phyloP scores from a whole-genome alignment of 2,888 invertebrate species.

The Masnerella sp. region DNA sequence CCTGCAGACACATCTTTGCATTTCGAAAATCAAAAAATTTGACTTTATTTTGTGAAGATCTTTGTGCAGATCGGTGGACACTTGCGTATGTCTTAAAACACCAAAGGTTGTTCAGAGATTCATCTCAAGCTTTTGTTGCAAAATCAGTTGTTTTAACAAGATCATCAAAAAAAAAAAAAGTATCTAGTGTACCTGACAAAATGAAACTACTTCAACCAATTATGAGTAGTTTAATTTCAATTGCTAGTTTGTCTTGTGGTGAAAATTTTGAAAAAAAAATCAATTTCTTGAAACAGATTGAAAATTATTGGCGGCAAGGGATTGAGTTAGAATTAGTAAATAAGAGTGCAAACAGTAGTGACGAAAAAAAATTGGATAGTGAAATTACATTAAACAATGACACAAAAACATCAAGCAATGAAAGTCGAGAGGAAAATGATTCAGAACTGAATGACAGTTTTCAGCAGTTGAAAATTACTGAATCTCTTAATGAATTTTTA shows the following conservation, averaged over 20 bases:
- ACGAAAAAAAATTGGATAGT: neutral
- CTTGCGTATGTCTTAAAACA: neutral
- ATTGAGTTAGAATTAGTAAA: neutral
- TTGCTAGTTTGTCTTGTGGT: neutral
- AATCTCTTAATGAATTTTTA: neutral
- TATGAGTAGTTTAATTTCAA: neutral
- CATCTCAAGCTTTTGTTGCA: neutral
- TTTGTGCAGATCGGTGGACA: neutral
- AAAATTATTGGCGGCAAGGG: neutral
- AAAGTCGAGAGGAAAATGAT: neutral
- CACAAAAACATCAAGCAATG: neutral
- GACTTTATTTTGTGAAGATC: neutral
- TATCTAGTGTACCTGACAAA: constrained; percentile 1
- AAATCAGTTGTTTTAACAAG: neutral
- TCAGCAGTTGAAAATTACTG: neutral
- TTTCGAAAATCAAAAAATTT: neutral
- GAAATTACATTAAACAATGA: neutral
- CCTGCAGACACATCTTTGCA: neutral
- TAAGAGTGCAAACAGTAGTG: neutral
- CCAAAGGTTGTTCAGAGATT: neutral
- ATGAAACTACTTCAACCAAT: neutral
- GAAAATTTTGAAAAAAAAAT: constrained; percentile 4
- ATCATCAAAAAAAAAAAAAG: constrained; percentile 1
- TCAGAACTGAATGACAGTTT: constrained; percentile 6
- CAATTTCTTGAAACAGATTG: neutral